These are phyloP conservation scores for Chloroceryle amazona DNA, from an alignment of 2,797 vertebrate species.

Conservation along the genomic window DNA sequence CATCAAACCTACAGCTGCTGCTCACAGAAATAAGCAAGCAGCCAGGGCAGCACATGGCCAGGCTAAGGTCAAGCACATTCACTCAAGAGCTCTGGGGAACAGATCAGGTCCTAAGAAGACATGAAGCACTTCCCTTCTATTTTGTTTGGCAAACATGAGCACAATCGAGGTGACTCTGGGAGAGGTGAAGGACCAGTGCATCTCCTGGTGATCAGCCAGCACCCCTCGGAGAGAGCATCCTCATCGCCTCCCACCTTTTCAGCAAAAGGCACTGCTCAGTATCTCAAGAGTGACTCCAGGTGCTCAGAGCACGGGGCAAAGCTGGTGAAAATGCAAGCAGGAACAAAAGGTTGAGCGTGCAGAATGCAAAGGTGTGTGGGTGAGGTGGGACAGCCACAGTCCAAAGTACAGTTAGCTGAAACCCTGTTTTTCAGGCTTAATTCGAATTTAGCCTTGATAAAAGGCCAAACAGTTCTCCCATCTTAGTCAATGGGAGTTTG, in stretches of 20 bases:
- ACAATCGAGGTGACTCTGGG: rapidly evolving
- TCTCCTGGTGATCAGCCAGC: neutral
- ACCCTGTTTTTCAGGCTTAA: neutral
- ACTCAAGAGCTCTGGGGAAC: rapidly evolving
- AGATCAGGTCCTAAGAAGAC: neutral
- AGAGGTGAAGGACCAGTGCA: neutral
- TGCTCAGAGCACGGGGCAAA: neutral
- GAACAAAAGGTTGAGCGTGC: neutral
- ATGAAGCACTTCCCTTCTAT: neutral
- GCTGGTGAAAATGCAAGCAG: neutral
- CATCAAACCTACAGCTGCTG: neutral
- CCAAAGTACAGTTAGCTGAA: neutral
- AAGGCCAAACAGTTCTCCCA: neutral
- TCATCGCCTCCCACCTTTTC: neutral
- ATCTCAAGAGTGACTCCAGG: neutral
- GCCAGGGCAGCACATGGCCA: rapidly evolving
- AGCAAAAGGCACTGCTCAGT: neutral
- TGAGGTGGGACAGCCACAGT: neutral
- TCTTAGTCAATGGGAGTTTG: neutral
- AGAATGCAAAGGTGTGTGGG: neutral
- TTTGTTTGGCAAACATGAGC: neutral
- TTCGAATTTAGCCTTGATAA: slow-evolving; percentile 1
- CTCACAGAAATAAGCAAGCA: rapidly evolving
- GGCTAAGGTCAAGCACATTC: neutral
- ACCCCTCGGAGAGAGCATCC: neutral